phyloP scores from a whole-genome alignment of 2,888 invertebrate species.

The Tethea ocularis region DNA sequence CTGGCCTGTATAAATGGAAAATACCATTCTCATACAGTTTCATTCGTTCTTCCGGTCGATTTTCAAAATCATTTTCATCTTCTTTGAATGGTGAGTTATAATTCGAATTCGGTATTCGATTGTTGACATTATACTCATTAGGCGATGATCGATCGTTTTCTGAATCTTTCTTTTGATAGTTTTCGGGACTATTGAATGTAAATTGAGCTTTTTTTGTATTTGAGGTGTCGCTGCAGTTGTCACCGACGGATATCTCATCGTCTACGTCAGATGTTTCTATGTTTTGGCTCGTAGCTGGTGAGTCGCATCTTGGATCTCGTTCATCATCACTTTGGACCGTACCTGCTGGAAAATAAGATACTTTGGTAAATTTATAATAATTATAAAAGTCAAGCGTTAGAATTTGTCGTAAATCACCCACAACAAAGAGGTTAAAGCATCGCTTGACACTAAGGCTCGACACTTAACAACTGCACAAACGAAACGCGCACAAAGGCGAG shows the following conservation, averaged over 20 bases:
- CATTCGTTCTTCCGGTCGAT: slow-evolving; percentile 57
- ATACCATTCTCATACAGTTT: slow-evolving; percentile 71
- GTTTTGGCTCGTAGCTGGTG: slow-evolving; percentile 51
- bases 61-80: slow-evolving; percentile 66
- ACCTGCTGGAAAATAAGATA: slow-evolving; percentile 44
- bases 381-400: slow-evolving; percentile 26
- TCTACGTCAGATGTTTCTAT: slow-evolving; percentile 64
- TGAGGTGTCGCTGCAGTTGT: slow-evolving; percentile 73
- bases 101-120: slow-evolving; percentile 57
- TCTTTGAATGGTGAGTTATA: slow-evolving; percentile 72
- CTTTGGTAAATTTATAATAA: slow-evolving; percentile 14
- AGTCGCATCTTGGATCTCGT: slow-evolving; percentile 45
- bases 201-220: slow-evolving; percentile 53
- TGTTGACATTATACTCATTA: slow-evolving; percentile 54
- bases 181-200: slow-evolving; percentile 39
- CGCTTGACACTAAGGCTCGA: slow-evolving; percentile 65
- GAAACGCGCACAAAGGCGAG: slow-evolving; percentile 66
- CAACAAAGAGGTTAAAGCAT: slow-evolving; percentile 58
- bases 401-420: slow-evolving; percentile 39
- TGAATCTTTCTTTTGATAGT: slow-evolving; percentile 48
- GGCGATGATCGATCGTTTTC: slow-evolving; percentile 58
- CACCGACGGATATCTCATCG: slow-evolving; percentile 76
- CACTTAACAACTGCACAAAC: slow-evolving; percentile 67
- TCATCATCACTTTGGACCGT: slow-evolving; percentile 53
- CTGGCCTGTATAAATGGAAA: slow-evolving; percentile 70